phyloP scores from a whole-genome alignment of 2,797 vertebrate species.

The Rhadinocentrus ornatus region DNA sequence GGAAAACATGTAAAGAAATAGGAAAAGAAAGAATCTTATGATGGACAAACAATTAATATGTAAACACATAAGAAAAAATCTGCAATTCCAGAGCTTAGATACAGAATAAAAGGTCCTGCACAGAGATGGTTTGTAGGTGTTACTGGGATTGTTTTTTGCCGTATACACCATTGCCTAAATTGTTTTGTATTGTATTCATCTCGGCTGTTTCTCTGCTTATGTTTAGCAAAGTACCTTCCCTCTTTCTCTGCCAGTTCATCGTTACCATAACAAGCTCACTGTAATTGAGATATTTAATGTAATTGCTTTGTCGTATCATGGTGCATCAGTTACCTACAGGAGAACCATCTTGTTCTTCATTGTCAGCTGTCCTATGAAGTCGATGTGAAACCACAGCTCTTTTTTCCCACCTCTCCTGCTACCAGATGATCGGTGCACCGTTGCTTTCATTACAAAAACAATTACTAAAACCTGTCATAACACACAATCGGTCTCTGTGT shows the following conservation, averaged over 20 bases:
- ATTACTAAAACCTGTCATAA: constrained; percentile 43
- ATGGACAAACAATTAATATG: constrained; percentile 19
- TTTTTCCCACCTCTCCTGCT: constrained; percentile 3
- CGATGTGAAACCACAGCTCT: constrained; percentile 15
- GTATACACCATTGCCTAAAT: not conserved
- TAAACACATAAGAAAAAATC: not conserved
- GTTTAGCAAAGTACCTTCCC: constrained; percentile 4
- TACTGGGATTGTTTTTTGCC: not conserved
- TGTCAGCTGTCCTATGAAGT: constrained; percentile 10
- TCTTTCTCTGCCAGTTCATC: not conserved
- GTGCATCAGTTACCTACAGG: not conserved
- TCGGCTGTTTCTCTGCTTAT: constrained; percentile 15
- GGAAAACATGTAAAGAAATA: constrained; percentile 39
- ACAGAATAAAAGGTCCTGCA: constrained; percentile 5
- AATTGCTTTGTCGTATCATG: not conserved
- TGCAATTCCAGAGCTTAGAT: not conserved
- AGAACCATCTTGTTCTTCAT: not conserved
- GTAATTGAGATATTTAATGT: not conserved
- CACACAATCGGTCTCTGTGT: constrained; percentile 34
- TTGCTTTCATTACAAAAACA: constrained; percentile 39
- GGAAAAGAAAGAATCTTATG: constrained; percentile 46
- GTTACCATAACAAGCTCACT: not conserved
- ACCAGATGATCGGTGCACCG: constrained; percentile 29
- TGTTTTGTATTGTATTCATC: not conserved
- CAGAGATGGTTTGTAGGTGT: constrained; percentile 2